Base-by-base conservation (phyloP, 2,888 invertebrate species). In the Drosophila silvestris region DNA sequence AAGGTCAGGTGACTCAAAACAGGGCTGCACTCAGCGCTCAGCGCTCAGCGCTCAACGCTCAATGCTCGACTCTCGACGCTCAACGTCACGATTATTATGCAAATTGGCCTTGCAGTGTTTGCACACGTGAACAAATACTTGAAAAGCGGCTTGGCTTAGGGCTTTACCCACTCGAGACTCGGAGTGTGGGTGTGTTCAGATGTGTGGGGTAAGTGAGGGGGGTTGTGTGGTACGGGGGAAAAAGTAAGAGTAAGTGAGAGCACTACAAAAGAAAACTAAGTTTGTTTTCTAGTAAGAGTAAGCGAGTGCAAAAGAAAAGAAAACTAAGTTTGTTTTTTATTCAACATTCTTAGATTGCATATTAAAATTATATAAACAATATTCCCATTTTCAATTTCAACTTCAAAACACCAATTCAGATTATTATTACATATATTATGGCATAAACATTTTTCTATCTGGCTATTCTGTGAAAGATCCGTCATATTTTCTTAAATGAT, bases 71-170 rank as follows among this genome's bases (percentile, higher is more conserved):
- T 54, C 82, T 78, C 64, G 44, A 35, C 58, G 57, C 82, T 74
- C 61, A 37, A 44, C 74, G 53, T 73, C 71, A 76, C 74, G 84
- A 85, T 87, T 89, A 85, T 85, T 89, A 85, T 85, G 85, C 85
- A 85, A 85, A 90, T 89, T 88, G 90, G 88, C 90, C 85, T 71
- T 66, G 71, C 83, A 71, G 73, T 82, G 85, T 84, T 89, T 77
- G 89, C 85, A 77, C 80, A 89, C 75, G 88, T 78, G 69, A 59
- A 85, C 90, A 85, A 82, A 87, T 82, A 87, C 85, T 79, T 77
- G 78, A 80, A 78, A 52, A 51, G 64, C 60, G 77, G 63, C 79
- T 69, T 72, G 66, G 72, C 28, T 57, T 44, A 35, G 57, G 65
- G 81, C 66, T 72, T 52, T 41, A 50, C 71, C 56, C 71, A 72